A percentile compares a stretch with the other conserved stretches of the same genome.
Evolutionary conservation across 2,888 invertebrate genomes (phyloP).

Genomic region (Catonia carolina): DNA sequence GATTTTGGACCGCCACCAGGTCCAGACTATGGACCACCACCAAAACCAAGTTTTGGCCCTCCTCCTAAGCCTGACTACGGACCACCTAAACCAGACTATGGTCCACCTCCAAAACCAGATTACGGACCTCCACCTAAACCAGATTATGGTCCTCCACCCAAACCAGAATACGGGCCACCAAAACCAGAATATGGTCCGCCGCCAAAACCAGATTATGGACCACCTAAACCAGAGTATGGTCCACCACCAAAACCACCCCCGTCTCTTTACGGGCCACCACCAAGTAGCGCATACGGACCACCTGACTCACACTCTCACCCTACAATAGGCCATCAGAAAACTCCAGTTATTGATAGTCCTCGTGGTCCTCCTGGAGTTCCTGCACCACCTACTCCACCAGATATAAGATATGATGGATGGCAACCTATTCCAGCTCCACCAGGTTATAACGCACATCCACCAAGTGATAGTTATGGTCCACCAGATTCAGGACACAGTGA

Average conservation of each 20-base stretch:
- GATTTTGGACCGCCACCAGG: constrained; percentile 28
- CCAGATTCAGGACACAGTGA: constrained; percentile 38
- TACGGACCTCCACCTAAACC: constrained; percentile 33
- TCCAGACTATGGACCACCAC: constrained; percentile 33
- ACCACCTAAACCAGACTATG: constrained; percentile 36
- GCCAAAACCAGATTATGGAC: constrained; percentile 45
- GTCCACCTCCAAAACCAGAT: constrained; percentile 34
- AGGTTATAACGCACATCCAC: constrained; percentile 28
- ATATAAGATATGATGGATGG: constrained; percentile 78
- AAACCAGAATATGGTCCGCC: constrained; percentile 50
- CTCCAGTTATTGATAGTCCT: constrained; percentile 23
- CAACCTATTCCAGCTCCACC: constrained; percentile 59
- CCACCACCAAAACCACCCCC: constrained; percentile 67
- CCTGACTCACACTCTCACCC: constrained; percentile 53
- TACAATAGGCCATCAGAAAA: constrained; percentile 24
- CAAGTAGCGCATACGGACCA: constrained; percentile 26
- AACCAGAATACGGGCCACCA: constrained; percentile 47
- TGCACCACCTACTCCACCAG: constrained; percentile 67
- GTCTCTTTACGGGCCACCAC: constrained; percentile 50
- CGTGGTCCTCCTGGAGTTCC: constrained; percentile 52
- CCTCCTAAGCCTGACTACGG: constrained; percentile 45
- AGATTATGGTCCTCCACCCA: constrained; percentile 35
- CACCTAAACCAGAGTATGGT: constrained; percentile 59
- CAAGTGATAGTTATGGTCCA: constrained; percentile 38
- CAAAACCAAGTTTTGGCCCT: constrained; percentile 49